Conservation (phyloP, 2,113 vertebrate genomes). For the Phocoena phocoena region DNA sequence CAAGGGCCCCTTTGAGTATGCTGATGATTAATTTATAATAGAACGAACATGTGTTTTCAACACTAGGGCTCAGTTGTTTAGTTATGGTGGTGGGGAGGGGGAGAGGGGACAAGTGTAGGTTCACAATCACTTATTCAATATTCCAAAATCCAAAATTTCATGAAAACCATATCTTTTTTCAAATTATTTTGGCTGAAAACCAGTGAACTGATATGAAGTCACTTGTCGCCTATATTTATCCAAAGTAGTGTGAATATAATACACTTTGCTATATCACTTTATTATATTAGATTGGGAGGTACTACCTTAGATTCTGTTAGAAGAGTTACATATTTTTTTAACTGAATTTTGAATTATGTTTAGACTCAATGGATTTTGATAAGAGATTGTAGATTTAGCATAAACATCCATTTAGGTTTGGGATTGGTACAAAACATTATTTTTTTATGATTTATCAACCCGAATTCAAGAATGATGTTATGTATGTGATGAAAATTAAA, state of each 20-base stretch:
- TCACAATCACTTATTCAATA: background rate
- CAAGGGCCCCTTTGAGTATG: background rate
- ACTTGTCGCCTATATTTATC: background rate
- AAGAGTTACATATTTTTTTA: background rate
- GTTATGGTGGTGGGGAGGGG: rapidly evolving
- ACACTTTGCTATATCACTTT: background rate
- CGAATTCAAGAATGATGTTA: background rate
- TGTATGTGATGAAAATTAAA: background rate
- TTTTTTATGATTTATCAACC: background rate
- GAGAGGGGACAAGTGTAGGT: background rate
- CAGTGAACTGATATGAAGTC: background rate
- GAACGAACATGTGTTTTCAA: background rate
- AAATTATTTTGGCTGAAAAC: background rate
- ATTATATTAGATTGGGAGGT: background rate
- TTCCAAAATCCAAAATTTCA: background rate
- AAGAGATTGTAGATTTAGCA: background rate
- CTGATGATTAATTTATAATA: background rate
- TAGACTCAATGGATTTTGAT: background rate
- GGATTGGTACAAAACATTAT: background rate
- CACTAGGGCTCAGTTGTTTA: background rate
- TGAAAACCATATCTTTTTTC: background rate
- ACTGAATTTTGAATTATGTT: background rate
- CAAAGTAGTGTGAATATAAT: background rate
- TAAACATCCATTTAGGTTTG: background rate
- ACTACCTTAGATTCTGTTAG: background rate